Evolutionary conservation across 2,113 vertebrate species (phyloP), one percentile per base, ranked within the genome.

Genomic region (Empidonax traillii): DNA sequence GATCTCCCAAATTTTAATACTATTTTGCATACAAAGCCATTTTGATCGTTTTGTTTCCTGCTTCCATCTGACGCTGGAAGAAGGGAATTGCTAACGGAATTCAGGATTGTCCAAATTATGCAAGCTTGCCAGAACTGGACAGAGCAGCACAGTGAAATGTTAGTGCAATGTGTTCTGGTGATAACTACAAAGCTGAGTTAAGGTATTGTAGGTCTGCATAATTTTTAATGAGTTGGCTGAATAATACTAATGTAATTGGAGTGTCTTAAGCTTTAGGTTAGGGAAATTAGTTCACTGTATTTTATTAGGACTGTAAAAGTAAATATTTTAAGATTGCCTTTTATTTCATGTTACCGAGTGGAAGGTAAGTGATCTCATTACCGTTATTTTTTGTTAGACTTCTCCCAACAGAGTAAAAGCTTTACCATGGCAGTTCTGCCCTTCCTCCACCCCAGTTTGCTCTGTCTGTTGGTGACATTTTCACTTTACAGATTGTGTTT

Each of bases 391-490:
- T 97, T 98, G 96, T 94, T 97, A 97, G 98, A 97, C 98, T 98
- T 98, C 98, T 98, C 98, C 98, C 98, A 98, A 98, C 98, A 98
- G 98, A 98, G 98, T 98, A 98, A 96, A 98, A 98, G 97, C 94
- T 94, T 82, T 28, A 28, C 37, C 1, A 0, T 58, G 62, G 90
- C 94, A 89, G 97, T 97, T 97, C 85, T 96, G 90, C 91, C 83
- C 87, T 94, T 96, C 94, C 14, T 95, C 95, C 92, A 55, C 66
- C 94, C 90, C 74, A 80, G 73, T 93, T 94, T 97, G 96, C 90
- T 95, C 76, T 94, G 86, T 85, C 79, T 73, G 46, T 94, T 82
- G 67, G 61, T 93, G 78, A 65, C 41, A 37, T 89, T 96, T 94
- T 69, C 93, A 52, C 85, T 58, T 82, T 25, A 31, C 16, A 23